Evolutionary conservation across 2,797 vertebrate species (phyloP).

Genomic region (Myotis daubentonii): DNA sequence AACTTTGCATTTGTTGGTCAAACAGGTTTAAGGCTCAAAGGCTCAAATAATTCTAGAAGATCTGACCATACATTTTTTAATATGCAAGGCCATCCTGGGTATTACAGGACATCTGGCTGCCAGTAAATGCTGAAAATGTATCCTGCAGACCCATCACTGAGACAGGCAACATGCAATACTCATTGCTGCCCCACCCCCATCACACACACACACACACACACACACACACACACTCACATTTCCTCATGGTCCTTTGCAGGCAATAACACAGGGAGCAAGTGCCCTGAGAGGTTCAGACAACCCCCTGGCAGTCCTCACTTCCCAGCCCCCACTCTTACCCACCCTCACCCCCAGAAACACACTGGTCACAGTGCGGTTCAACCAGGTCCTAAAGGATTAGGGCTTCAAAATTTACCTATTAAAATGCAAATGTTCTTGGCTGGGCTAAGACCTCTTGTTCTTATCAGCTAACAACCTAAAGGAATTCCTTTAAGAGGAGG

Average conservation of each 20-base stretch:
- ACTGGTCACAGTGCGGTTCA: background rate
- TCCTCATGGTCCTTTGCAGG: background rate
- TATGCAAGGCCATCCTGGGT: background rate
- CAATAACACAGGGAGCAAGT: background rate
- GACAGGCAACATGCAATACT: background rate
- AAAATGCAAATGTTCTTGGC: slow-evolving; percentile 62
- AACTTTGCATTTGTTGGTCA: background rate
- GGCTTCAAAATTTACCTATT: slow-evolving; percentile 51
- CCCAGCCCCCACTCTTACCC: background rate
- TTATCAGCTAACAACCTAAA: slow-evolving; percentile 57
- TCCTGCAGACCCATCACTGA: background rate
- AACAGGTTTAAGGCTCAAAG: background rate
- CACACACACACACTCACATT: background rate
- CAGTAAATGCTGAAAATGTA: background rate
- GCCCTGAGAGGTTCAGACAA: background rate
- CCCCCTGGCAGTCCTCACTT: background rate
- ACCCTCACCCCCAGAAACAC: background rate
- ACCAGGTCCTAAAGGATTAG: slow-evolving; percentile 31
- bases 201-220: background rate
- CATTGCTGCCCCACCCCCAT: accelerated
- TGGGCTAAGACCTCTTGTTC: slow-evolving; percentile 29
- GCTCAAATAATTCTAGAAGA: background rate
- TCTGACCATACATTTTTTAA: background rate
- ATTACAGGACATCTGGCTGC: background rate
- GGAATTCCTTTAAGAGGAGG: slow-evolving; percentile 35